Evolutionary conservation across 1,140 invertebrate species (phyloP).

Genomic region (Anoplolepis gracilipes): DNA sequence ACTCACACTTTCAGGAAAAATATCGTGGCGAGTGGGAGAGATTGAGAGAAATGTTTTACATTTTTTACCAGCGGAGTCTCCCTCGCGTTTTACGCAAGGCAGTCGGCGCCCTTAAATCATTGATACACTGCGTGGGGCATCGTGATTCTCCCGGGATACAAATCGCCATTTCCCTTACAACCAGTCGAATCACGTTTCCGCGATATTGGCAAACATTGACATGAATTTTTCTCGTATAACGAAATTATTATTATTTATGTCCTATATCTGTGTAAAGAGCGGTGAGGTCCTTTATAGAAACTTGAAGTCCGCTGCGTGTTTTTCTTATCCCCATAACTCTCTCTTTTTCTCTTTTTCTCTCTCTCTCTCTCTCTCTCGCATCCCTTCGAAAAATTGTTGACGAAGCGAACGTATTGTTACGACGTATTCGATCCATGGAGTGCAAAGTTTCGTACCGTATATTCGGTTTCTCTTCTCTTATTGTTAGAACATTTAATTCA

Average conservation of each 20-base stretch:
- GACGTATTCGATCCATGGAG: not conserved
- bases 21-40: not conserved
- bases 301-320: not conserved
- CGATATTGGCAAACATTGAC: not conserved
- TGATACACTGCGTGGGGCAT: not conserved
- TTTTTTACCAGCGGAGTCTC: constrained; percentile 39
- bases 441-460: not conserved
- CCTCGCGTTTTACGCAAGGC: constrained; percentile 13
- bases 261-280: not conserved
- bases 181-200: not conserved
- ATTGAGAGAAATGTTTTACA: constrained; percentile 62
- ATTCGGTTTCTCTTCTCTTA: not conserved
- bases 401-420: not conserved
- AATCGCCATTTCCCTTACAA: not conserved
- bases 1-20: not conserved
- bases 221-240: not conserved
- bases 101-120: not conserved
- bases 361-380: too few species aligned
- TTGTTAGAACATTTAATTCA: constrained; percentile 13
- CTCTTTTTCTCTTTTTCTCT: too few species aligned
- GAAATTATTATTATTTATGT: not conserved
- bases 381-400: not conserved
- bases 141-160: not conserved
- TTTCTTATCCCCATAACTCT: not conserved
- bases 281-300: not conserved